Percentiles rank a stretch among this genome's conserved stretches.
These are phyloP conservation scores for Hormaphis cornu DNA, from an alignment of 1,140 invertebrate genomes.

Conservation along the genomic window DNA sequence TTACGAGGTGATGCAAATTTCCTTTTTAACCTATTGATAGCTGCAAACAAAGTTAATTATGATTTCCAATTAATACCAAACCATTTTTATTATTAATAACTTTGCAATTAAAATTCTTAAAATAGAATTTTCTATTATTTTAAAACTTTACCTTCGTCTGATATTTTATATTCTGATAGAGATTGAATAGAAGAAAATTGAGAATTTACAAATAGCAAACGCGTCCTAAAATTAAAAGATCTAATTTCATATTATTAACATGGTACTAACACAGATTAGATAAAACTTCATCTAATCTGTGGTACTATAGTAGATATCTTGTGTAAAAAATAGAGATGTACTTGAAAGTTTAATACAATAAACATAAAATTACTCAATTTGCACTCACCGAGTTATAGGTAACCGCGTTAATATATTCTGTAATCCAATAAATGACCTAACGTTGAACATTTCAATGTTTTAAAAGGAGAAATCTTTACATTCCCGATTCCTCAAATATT, in stretches of 20 bases:
- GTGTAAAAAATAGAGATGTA: no score
- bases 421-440: background rate
- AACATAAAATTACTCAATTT: background rate
- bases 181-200: background rate
- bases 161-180: background rate
- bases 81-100: background rate
- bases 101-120: background rate
- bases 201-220: background rate
- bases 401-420: background rate
- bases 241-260: background rate
- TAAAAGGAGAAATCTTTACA: background rate
- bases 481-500: no score
- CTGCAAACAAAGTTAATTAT: background rate
- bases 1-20: slow-evolving; percentile 10
- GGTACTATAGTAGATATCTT: no score
- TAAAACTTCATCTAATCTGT: no score
- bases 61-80: background rate
- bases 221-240: background rate
- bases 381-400: background rate
- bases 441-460: background rate
- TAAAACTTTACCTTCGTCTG: slow-evolving; percentile 1
- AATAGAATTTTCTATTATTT: no score
- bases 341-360: no score
- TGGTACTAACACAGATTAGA: no score
- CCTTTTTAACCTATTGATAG: slow-evolving; percentile 2